Base-by-base conservation (phyloP, 1,140 invertebrate genomes). In the Drosophila sp. region DNA sequence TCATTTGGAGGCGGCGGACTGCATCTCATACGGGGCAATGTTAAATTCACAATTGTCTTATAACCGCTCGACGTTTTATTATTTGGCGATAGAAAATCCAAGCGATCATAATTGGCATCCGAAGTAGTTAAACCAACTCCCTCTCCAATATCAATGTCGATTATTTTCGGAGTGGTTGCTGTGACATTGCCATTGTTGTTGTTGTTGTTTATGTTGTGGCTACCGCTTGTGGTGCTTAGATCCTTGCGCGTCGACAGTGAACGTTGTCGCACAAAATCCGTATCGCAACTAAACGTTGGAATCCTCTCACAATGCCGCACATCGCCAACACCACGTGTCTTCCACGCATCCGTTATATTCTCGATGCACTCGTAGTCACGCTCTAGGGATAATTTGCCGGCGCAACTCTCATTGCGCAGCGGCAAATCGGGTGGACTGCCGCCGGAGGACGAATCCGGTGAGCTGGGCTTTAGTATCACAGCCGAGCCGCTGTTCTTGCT, bases 51-150 rank as follows among this genome's bases (percentile, higher is more conserved):
- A 41, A 92, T 91, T 8, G 91, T 92, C 76, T 95, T 96, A 79
- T 96, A 97, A 9, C 94, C 93, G n/a, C 95, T 93, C 48, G 94
- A 94, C 3, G 94, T 93, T 54, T 94, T 94, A 40, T 94, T 91
- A 92, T 96, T 96, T 0, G 96, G 95, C 8, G 95, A 95, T 84
- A 97, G 96, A 84, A 96, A 95, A 80, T 96, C 95, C n/a, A 97
- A 83, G 58, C 94, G 95, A 90, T 97, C 96, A 89, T 97, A 97
- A 78, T 94, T 94, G 25, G 93, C 92, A 78, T 94, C 80, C n/a
- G 66, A 4, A 0, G 36, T 4, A 13, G 13, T 13, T 4, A 29
- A 7, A 21, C 45, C 71, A 5, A 29, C 34, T 1, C 87, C 75
- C 53, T 90, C 90, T 0, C 90, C 90, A 40, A 90, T 90, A 13